A percentile compares a stretch with the other conserved stretches of the same genome.
Evolutionary conservation across 2,113 vertebrate genomes (phyloP).

Genomic region (Laticauda colubrina): DNA sequence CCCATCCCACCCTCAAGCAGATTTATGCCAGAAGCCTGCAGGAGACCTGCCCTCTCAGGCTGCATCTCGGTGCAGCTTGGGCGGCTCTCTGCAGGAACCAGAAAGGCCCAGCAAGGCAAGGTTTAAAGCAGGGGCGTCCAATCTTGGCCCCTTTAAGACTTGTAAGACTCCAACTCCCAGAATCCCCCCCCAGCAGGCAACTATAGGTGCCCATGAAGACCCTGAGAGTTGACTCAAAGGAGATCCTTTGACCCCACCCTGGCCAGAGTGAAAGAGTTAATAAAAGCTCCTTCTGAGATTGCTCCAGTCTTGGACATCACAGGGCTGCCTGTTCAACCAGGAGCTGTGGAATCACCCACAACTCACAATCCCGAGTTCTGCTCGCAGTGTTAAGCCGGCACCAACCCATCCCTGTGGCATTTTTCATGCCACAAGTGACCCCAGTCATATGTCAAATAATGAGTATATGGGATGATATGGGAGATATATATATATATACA

Average conservation of each 20-base stretch:
- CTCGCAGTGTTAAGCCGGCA: neutral
- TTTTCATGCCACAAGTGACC: too few species aligned
- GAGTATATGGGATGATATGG: too few species aligned
- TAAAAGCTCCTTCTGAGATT: neutral
- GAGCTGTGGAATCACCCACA: neutral
- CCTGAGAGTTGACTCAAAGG: neutral
- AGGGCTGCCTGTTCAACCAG: neutral
- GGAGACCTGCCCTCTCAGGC: neutral
- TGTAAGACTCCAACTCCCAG: neutral
- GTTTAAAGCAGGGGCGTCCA: neutral
- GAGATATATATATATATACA: too few species aligned
- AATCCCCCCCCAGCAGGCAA: neutral
- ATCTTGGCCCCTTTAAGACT: neutral
- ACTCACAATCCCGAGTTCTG: neutral
- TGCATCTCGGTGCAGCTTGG: neutral
- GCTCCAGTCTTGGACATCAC: neutral
- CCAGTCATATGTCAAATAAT: too few species aligned
- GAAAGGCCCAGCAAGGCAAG: neutral
- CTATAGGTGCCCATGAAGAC: fast-evolving
- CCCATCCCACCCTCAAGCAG: neutral
- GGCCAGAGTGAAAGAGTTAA: neutral
- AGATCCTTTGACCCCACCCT: neutral
- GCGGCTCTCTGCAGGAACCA: neutral
- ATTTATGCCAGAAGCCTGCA: neutral
- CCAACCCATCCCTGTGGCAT: neutral